phyloP scores from a whole-genome alignment of 2,797 vertebrate genomes.

The Enteromius anoplus region DNA sequence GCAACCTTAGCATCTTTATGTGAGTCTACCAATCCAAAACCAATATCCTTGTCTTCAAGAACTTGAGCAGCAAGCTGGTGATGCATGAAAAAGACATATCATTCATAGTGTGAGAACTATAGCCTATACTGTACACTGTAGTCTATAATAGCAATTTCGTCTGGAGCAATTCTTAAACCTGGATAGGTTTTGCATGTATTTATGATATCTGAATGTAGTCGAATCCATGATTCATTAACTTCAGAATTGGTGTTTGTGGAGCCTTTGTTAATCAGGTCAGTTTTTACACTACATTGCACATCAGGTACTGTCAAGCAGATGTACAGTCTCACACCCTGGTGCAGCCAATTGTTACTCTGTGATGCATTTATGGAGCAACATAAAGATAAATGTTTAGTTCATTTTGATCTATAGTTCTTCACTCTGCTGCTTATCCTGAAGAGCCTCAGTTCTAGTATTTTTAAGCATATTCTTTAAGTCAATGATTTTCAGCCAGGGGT shows the following conservation, averaged over 20 bases:
- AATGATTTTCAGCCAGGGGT: background rate
- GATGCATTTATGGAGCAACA: background rate
- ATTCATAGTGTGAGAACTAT: background rate
- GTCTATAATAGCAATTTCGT: slow-evolving; percentile 14
- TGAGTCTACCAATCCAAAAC: slow-evolving; percentile 91
- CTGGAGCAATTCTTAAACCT: background rate
- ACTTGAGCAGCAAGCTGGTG: slow-evolving; percentile 91
- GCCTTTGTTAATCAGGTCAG: slow-evolving; percentile 51
- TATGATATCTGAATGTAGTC: background rate
- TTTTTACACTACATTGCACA: slow-evolving; percentile 41
- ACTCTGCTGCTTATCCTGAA: background rate
- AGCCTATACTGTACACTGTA: background rate
- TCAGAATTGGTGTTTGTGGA: background rate
- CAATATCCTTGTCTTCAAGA: slow-evolving; percentile 90
- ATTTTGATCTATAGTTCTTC: background rate
- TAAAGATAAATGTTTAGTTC: no score
- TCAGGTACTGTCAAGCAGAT: slow-evolving; percentile 34
- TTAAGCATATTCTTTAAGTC: background rate
- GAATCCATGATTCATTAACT: background rate
- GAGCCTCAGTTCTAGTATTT: background rate
- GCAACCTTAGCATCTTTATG: slow-evolving; percentile 91
- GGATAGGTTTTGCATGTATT: background rate
- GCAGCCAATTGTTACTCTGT: background rate
- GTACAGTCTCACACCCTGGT: background rate
- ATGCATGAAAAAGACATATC: slow-evolving; percentile 52